Percentiles rank a stretch among this genome's conserved stretches.
phyloP scores from a whole-genome alignment of 2,797 vertebrate species.

The Pterois miles region DNA sequence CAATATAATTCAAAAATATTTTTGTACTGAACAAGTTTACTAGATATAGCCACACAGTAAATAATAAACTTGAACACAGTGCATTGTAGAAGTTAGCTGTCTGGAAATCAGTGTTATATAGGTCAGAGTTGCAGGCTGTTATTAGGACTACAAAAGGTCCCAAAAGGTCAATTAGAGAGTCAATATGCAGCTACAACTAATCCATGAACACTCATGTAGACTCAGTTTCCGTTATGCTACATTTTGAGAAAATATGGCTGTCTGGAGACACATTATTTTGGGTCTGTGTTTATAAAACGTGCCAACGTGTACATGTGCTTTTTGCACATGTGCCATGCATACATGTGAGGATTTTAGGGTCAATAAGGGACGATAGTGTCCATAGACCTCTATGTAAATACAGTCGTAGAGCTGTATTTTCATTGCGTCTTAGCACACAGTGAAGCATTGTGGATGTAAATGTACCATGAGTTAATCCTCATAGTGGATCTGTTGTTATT shows the following conservation, averaged over 20 bases:
- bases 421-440: neutral
- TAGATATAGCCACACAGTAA: no score
- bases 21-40: no score
- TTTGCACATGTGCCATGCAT: slow-evolving; percentile 4
- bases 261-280: slow-evolving; percentile 10
- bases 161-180: neutral
- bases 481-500: neutral
- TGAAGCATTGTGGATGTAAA: neutral
- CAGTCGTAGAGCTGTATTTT: neutral
- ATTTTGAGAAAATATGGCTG: slow-evolving; percentile 15
- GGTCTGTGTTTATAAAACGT: neutral
- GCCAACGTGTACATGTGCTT: slow-evolving; percentile 4
- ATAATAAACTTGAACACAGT: no score
- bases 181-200: slow-evolving; percentile 5
- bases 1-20: no score
- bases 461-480: neutral
- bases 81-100: no score
- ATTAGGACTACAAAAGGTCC: neutral
- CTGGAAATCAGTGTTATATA: no score
- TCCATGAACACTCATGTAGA: slow-evolving; percentile 11
- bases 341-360: slow-evolving; percentile 5
- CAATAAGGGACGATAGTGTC: neutral
- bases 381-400: neutral
- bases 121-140: neutral
- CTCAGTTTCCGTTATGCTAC: neutral